Evolutionary conservation across 2,113 vertebrate species (phyloP).

Genomic region (Burhinus oedicnemus): DNA sequence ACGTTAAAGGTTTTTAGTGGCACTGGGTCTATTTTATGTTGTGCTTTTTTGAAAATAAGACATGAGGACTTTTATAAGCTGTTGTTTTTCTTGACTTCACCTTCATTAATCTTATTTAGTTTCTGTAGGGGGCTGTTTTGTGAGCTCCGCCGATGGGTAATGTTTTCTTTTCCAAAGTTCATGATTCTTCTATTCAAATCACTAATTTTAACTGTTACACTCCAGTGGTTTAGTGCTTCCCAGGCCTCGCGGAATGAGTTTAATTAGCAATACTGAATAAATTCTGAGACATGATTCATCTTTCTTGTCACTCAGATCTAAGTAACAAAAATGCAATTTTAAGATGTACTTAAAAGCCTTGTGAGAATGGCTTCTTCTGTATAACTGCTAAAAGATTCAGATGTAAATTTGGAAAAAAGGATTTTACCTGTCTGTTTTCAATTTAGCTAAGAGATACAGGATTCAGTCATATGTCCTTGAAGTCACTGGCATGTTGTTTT

Average conservation of each 20-base stretch:
- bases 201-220: conserved; percentile 68
- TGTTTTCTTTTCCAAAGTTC: conserved; percentile 78
- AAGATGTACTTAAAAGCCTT: conserved; percentile 10
- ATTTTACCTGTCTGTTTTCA: conserved; percentile 40
- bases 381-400: background rate
- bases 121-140: conserved; percentile 51
- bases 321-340: conserved; percentile 45
- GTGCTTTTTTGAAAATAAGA: conserved; percentile 38
- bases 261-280: conserved; percentile 70
- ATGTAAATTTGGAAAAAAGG: background rate
- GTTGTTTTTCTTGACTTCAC: conserved; percentile 65
- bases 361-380: background rate
- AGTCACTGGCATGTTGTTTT: background rate
- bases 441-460: conserved; percentile 6
- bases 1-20: background rate
- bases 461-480: background rate
- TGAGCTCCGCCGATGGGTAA: conserved; percentile 24
- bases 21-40: background rate
- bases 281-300: conserved; percentile 68
- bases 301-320: conserved; percentile 58
- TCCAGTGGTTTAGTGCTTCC: conserved; percentile 64
- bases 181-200: conserved; percentile 70
- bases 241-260: conserved; percentile 71
- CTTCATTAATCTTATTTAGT: conserved; percentile 70
- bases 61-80: conserved; percentile 27